Base-by-base conservation (phyloP, 2,113 vertebrate species). In the Urocitellus parryii region DNA sequence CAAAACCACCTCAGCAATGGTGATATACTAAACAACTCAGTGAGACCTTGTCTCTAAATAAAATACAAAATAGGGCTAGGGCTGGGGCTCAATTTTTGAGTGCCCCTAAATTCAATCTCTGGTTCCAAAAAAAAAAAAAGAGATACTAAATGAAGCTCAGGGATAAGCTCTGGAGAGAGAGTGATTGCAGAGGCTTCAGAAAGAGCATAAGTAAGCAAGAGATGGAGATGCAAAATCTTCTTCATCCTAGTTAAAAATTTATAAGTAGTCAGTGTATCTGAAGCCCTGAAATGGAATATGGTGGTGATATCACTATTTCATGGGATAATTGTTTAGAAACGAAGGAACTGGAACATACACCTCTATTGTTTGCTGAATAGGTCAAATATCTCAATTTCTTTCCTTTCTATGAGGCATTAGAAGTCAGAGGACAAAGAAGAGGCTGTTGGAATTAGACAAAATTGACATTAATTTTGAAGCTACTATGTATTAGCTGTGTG, bases 241-340 rank as follows among this genome's bases (percentile, higher is more conserved):
- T 70, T 45, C 37, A 29, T 51, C 25, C 25, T n/a, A 80, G 72
- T 85, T 92, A 92, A 70, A 90, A 78, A 83, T 72, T 91, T 76
- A 53, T 51, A 17, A 97, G 48, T n/a, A 61, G 67, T 39, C 42
- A 72, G 11, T 74, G 17, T 61, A 61, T 85, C 32, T 70, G 72
- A 88, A 94, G 70, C 10, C 10, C 39, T 83, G n/a, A 61, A 42
- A 45, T 29, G 34, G 29, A 77, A 83, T 42, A 25, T 16, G 27
- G 51, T 80, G 22, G 67, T 67, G 3, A 84, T 61, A 42, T 70
- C 42, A 58, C n/a, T 8, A 39, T 89, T 92, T 88, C 32, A 9
- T 70, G 32, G 32, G 95, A 96, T 39, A 82, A 45, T 39, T 88
- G 12, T 32, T 97, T 82, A 77, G 58, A 94, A 83, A 76, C 22